phyloP scores from a whole-genome alignment of 2,113 vertebrate genomes.

The Eclectus roratus region DNA sequence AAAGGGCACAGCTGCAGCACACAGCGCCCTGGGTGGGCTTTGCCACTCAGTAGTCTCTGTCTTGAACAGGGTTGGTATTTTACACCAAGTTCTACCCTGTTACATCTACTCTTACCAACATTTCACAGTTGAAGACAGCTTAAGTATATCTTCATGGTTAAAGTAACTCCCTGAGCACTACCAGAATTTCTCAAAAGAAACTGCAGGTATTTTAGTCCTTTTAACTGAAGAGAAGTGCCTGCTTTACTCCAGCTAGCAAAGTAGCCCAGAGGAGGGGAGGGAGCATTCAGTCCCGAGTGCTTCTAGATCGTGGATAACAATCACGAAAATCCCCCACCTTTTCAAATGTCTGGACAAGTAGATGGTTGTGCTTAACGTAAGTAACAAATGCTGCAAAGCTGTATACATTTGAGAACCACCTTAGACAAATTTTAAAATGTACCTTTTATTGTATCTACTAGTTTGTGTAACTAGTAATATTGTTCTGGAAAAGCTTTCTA shows the following conservation, averaged over 20 bases:
- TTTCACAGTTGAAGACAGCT: background rate
- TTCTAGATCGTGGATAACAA: background rate
- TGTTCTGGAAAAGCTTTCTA: background rate
- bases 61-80: background rate
- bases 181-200: background rate
- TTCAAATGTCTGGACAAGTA: background rate
- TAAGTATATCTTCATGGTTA: background rate
- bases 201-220: background rate
- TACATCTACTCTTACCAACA: background rate
- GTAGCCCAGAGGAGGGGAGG: background rate
- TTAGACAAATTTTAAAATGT: background rate
- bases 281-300: background rate
- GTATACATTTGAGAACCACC: background rate
- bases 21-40: background rate
- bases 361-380: background rate
- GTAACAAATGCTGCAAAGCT: background rate
- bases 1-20: background rate
- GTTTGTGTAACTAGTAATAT: background rate
- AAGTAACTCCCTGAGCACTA: background rate
- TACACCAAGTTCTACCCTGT: rapidly evolving
- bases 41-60: background rate
- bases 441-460: background rate
- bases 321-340: background rate
- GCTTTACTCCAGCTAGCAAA: background rate
- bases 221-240: background rate